Evolutionary conservation across 2,113 vertebrate species (phyloP).

Genomic region (Psephotus haematonotus): DNA sequence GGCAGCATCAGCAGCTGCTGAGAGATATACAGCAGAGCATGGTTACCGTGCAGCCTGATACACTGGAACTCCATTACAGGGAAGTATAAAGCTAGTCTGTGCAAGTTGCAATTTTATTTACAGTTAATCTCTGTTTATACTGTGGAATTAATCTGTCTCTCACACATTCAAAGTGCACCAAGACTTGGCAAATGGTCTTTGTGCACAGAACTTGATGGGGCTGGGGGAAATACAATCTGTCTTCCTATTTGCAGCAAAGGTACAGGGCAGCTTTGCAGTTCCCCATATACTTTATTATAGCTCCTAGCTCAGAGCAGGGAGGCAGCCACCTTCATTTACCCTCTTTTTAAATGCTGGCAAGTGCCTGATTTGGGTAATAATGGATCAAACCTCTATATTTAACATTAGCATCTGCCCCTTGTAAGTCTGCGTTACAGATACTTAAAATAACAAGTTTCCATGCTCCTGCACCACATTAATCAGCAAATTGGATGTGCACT

Average conservation of each 20-base stretch:
- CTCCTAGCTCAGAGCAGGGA: background rate
- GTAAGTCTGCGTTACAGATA: accelerated
- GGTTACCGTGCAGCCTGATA: background rate
- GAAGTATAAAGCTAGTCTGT: background rate
- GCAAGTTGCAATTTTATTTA: conserved; percentile 58
- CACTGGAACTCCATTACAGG: conserved; percentile 40
- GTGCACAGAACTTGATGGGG: background rate
- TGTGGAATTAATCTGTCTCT: conserved; percentile 68
- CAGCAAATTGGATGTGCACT: background rate
- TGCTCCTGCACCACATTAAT: background rate
- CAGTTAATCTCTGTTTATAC: conserved; percentile 57
- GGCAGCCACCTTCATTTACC: background rate
- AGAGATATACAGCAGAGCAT: conserved; percentile 17
- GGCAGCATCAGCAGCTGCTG: background rate
- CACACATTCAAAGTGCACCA: conserved; percentile 4
- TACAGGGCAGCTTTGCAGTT: background rate
- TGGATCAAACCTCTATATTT: background rate
- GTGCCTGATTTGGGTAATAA: background rate
- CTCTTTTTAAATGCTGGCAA: background rate
- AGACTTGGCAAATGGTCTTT: conserved; percentile 30
- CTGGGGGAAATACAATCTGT: background rate
- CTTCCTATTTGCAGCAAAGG: background rate
- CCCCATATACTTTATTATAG: background rate
- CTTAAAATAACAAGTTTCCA: background rate
- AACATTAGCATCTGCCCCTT: background rate